phyloP scores from a whole-genome alignment of 2,113 vertebrate species.

The Mus musculus region DNA sequence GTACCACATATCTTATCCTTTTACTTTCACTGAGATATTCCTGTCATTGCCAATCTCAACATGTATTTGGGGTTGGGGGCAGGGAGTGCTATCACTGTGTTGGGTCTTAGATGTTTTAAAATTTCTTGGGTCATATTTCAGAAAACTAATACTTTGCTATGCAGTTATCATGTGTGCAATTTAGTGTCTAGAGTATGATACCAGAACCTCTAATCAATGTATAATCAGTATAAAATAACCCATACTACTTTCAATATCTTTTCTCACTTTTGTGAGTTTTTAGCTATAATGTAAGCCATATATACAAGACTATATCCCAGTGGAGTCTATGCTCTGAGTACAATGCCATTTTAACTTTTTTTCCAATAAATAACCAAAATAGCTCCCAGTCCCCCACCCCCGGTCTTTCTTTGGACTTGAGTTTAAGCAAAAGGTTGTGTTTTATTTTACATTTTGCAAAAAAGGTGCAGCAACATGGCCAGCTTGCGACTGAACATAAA shows the following conservation, averaged over 20 bases:
- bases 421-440: neutral
- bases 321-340: neutral
- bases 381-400: neutral
- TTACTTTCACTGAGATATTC: neutral
- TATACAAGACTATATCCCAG: neutral
- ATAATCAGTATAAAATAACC: slow-evolving; percentile 1
- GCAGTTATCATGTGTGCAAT: neutral
- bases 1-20: neutral
- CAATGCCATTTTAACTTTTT: neutral
- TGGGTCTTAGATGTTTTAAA: slow-evolving; percentile 36
- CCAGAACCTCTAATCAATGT: neutral
- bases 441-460: slow-evolving; percentile 46
- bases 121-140: slow-evolving; percentile 45
- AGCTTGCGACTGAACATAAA: neutral
- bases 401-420: neutral
- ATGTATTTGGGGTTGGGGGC: neutral
- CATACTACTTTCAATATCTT: slow-evolving; percentile 39
- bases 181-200: neutral
- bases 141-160: slow-evolving; percentile 44
- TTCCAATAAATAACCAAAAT: slow-evolving; percentile 31
- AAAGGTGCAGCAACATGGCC: neutral
- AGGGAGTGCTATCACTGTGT: neutral
- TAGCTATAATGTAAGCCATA: neutral
- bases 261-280: slow-evolving; percentile 33
- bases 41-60: neutral